Percentiles rank a stretch among this genome's conserved stretches.
Evolutionary conservation across 2,113 vertebrate species (phyloP).

Genomic region (Sialia sialis): DNA sequence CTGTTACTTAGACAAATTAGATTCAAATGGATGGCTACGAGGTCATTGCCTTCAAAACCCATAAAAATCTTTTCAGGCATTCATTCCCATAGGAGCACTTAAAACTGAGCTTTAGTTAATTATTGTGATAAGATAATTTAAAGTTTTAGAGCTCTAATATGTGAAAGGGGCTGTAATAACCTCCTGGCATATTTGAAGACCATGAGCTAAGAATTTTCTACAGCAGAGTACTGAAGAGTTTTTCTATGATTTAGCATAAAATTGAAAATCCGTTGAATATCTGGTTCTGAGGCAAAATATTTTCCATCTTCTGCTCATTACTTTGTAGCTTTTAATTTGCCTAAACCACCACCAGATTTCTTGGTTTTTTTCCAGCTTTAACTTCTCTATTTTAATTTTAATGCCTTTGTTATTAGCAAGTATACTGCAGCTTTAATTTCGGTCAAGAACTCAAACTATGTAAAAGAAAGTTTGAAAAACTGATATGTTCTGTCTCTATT

Average conservation of each 20-base stretch:
- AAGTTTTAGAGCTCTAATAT: not conserved
- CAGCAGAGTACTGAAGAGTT: not conserved
- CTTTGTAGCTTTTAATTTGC: not conserved
- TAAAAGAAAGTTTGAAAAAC: not conserved
- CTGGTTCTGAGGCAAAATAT: not conserved
- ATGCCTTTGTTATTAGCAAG: not conserved
- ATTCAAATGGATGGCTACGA: not conserved
- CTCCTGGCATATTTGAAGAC: not conserved
- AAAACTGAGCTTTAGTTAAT: not conserved
- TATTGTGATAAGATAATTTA: not conserved
- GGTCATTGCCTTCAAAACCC: not conserved
- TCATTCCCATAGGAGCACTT: not conserved
- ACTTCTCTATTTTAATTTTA: not conserved
- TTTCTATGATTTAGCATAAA: not conserved
- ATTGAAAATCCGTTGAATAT: not conserved
- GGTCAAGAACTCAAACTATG: not conserved
- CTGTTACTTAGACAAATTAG: not conserved
- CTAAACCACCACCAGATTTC: fast-evolving
- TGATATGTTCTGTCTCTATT: not conserved
- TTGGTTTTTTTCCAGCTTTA: not conserved
- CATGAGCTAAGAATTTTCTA: not conserved
- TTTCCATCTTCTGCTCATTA: not conserved
- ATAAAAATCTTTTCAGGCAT: not conserved
- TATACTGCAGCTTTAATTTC: not conserved
- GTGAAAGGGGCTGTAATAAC: not conserved